phyloP scores from a whole-genome alignment of 2,113 vertebrate species.

The Trochalopteron elliotii region DNA sequence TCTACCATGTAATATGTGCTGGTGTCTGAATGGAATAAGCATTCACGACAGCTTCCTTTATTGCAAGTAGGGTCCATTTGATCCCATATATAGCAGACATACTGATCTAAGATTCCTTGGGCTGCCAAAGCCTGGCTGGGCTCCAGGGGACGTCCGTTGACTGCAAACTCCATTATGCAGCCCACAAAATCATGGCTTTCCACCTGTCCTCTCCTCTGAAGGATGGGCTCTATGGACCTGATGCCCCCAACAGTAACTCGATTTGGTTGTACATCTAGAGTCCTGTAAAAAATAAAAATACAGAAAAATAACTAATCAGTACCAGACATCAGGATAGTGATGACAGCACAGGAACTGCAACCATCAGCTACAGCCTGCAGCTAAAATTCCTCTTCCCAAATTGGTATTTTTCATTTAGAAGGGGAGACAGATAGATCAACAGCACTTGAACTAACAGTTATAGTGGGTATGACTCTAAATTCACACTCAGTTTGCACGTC shows the following conservation, averaged over 20 bases:
- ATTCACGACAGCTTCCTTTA: not conserved
- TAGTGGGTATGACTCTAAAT: not conserved
- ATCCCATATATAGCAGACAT: conserved; percentile 37
- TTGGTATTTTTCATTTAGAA: not conserved
- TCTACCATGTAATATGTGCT: not conserved
- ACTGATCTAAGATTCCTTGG: conserved; percentile 94
- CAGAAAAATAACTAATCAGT: not conserved
- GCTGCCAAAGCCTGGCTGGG: conserved; percentile 91
- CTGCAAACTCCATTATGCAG: conserved; percentile 98
- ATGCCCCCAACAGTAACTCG: conserved; percentile 92
- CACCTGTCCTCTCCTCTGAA: conserved; percentile 91
- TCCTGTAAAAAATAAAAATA: conserved; percentile 73
- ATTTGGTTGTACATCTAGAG: conserved; percentile 94
- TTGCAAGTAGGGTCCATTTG: not conserved
- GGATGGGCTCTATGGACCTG: conserved; percentile 85
- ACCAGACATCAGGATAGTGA: not conserved
- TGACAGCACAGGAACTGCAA: not conserved
- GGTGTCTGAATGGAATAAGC: not conserved
- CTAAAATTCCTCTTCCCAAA: not conserved
- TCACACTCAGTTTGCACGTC: not conserved
- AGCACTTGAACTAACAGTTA: not conserved
- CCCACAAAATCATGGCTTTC: conserved; percentile 95
- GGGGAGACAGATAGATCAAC: not conserved
- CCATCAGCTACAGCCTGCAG: not conserved
- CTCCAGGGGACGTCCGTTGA: conserved; percentile 95